Evolutionary conservation across 2,888 invertebrate genomes (phyloP).

Genomic region (Erannis defoliaria): DNA sequence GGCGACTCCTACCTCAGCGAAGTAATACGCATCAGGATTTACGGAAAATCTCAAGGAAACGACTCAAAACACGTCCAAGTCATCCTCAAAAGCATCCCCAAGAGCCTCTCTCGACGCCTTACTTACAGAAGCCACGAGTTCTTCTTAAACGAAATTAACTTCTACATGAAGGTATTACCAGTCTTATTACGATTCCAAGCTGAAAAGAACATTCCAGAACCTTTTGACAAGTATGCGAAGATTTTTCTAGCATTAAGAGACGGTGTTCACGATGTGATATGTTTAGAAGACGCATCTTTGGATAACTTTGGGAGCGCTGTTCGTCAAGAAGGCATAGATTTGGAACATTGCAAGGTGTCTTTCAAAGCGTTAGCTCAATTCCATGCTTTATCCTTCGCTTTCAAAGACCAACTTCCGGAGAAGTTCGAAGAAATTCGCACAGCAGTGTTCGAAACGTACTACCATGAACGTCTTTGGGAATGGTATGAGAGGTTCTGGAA

Average conservation of each 20-base stretch:
- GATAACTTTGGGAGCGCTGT: constrained; percentile 75
- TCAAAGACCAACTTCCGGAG: constrained; percentile 83
- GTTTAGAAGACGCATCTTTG: constrained; percentile 83
- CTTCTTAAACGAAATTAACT: constrained; percentile 90
- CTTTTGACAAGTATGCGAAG: constrained; percentile 82
- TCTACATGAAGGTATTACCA: constrained; percentile 86
- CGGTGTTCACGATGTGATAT: constrained; percentile 85
- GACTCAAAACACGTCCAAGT: constrained; percentile 75
- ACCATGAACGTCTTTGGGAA: constrained; percentile 77
- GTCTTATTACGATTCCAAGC: constrained; percentile 76
- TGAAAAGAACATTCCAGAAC: constrained; percentile 69
- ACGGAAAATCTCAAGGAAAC: constrained; percentile 68
- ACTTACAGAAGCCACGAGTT: constrained; percentile 89
- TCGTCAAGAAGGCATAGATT: constrained; percentile 81
- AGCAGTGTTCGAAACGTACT: constrained; percentile 86
- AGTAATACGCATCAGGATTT: constrained; percentile 86
- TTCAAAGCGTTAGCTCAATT: constrained; percentile 85
- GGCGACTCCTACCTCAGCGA: constrained; percentile 91
- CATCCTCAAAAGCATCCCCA: constrained; percentile 89
- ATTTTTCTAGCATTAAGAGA: constrained; percentile 79
- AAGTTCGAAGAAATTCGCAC: constrained; percentile 75
- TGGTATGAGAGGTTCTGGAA: constrained; percentile 87
- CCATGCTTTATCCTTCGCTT: constrained; percentile 87
- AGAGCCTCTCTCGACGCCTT: constrained; percentile 87
- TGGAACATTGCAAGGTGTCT: constrained; percentile 79